Evolutionary conservation across 2,797 vertebrate genomes (phyloP).

Genomic region (Acipenser oxyrinchus): DNA sequence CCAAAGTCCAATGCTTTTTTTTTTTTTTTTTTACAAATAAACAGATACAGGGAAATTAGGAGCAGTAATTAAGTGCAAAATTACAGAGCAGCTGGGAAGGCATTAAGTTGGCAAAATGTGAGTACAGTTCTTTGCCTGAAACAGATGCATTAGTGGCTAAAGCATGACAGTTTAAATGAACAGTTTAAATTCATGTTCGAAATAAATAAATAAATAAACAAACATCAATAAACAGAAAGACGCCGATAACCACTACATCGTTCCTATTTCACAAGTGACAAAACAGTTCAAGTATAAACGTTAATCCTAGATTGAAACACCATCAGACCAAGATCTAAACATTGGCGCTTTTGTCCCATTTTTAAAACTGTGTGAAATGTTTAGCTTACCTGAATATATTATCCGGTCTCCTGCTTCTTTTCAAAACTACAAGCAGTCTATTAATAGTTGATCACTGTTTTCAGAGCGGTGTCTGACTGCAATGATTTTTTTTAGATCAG

Average conservation of each 20-base stretch:
- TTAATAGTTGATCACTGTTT: slow-evolving; percentile 13
- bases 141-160: slow-evolving; percentile 57
- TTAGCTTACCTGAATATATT: slow-evolving; percentile 8
- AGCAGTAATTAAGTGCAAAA: slow-evolving; percentile 66
- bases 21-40: slow-evolving; percentile 40
- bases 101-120: slow-evolving; percentile 67
- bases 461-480: slow-evolving; percentile 8
- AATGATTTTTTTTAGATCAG: slow-evolving; percentile 10
- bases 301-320: too few relatives aligned
- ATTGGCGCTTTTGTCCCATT: too few relatives aligned
- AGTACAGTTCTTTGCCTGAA: slow-evolving; percentile 67
- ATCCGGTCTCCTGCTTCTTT: slow-evolving; percentile 2
- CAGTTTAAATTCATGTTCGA: not conserved
- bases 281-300: too few relatives aligned
- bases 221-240: too few relatives aligned
- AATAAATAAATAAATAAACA: not conserved
- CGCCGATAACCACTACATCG: too few relatives aligned
- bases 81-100: slow-evolving; percentile 62
- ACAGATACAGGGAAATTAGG: slow-evolving; percentile 65
- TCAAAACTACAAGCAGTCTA: slow-evolving; percentile 14
- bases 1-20: slow-evolving; percentile 50
- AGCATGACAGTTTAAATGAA: slow-evolving; percentile 2
- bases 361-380: not conserved
- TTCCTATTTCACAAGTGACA: too few relatives aligned
- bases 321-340: too few relatives aligned